Evolutionary conservation across 2,888 invertebrate genomes (phyloP), one percentile per base, ranked within the genome.

Genomic region (Noctuana brunneofusca): DNA sequence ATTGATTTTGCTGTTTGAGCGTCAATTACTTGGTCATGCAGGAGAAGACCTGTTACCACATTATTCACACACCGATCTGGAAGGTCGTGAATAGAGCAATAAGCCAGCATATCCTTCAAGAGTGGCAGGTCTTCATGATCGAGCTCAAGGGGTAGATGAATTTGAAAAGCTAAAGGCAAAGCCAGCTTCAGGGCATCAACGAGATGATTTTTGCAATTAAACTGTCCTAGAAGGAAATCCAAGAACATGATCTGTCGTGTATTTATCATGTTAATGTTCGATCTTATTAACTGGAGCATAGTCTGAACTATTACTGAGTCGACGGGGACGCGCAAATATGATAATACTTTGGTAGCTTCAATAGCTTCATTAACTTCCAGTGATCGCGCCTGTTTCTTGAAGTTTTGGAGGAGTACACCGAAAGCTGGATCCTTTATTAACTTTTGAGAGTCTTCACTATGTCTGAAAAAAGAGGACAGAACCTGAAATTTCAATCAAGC

Each of bases 111-210:
- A 22, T 93, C 93, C 9, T 84, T 80, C 24, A 95, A 74, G 14
- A 92, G 75, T 0, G 79, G 74, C 5, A 93, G 64, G 69, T 94
- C 93, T 22, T 92, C 83, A 9, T 77, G 82, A 66, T 95, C 93
- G 20, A 95, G 72, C 76, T 95, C 94, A 5, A 86, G 68, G 0
- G 90, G 86, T 6, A 95, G 69, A 65, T 94, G 93, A 6, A 93
- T 91, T 82, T 95, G 94, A 74, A 95, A 95, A 0, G 94, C 93
- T 27, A 95, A 78, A 0, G 95, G 95, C 9, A 96, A 71, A 0
- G 95, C 95, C 0, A 94, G 84, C 71, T 88, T 89, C 3, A 96
- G 73, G 0, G 95, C 95, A 35, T 94, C 93, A 0, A 93, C 90
- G 22, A 96, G 80, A 62, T 95, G 93, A 64, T 86, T 86, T 12